Evolutionary conservation across 2,113 vertebrate species (phyloP), one percentile per base, ranked within the genome.

Genomic region (Sturnus vulgaris): DNA sequence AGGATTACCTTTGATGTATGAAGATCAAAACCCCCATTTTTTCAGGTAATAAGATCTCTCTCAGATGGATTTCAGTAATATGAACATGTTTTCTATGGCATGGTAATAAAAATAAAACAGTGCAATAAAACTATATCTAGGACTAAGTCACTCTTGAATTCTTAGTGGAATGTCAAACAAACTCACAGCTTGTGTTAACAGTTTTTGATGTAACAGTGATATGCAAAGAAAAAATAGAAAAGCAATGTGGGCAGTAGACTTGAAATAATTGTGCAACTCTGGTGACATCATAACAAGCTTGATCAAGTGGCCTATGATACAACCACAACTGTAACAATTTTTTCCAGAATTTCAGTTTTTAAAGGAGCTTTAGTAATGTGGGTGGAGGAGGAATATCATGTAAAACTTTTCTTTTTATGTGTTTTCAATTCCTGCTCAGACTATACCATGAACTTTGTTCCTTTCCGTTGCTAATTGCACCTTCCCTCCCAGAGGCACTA

Each of bases 31-130:
- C 40, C 53, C 3, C 5, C 20, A 4, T 9, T 96, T 97, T 96
- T 97, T 95, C 94, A 95, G 92, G 97, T 98, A 98, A 98, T 95
- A 92, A 96, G 97, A 98, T 97, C 96, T 95, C 55, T 85, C 91
- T 94, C 42, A 31, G 94, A 96, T 97, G 90, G 92, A 96, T 97
- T 98, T 97, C 95, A 96, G 89, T 82, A 94, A 92, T 42, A 69
- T 79, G 90, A 97, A 91, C 91, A 40, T 91, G 77, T 92, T 97
- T 94, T 94, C 84, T 39, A 81, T 28, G 85, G 82, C 59, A 82
- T 46, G 77, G 94, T 88, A 97, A 87, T 98, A 96, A 97, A 97
- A 97, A 90, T 92, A 93, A 81, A 95, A 90, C 85, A 96, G 30
- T 37, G 86, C 76, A 87, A 69, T 97, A 94, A 97, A 97, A 75